phyloP scores from a whole-genome alignment of 2,888 invertebrate genomes.

The Torymus aiolomorphi region DNA sequence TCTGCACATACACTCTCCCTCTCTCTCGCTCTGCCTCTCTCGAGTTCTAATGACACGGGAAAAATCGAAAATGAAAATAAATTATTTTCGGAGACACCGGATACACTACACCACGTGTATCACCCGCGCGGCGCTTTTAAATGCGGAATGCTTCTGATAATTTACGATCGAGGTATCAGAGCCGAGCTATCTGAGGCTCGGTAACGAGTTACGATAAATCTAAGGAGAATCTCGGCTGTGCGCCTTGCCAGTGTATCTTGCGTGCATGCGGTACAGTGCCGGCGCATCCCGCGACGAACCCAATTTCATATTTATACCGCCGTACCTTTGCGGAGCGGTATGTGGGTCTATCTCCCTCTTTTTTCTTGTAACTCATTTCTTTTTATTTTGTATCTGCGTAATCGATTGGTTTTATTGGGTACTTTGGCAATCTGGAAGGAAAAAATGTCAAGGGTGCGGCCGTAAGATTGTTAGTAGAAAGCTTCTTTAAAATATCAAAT shows the following conservation, averaged over 20 bases:
- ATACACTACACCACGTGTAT: background rate
- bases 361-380: background rate
- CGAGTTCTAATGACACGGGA: no score
- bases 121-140: slow-evolving; percentile 33
- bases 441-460: no score
- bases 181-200: slow-evolving; percentile 58
- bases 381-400: slow-evolving; percentile 21
- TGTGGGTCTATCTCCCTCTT: background rate
- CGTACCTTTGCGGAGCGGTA: slow-evolving; percentile 1
- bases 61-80: slow-evolving; percentile 38
- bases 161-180: slow-evolving; percentile 56
- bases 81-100: slow-evolving; percentile 43
- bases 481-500: background rate
- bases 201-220: slow-evolving; percentile 65
- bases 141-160: slow-evolving; percentile 52
- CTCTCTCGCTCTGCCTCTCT: no score
- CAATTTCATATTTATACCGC: slow-evolving; percentile 46
- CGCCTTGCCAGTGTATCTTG: slow-evolving; percentile 10
- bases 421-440: background rate
- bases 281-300: background rate
- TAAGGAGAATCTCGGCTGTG: slow-evolving; percentile 59
- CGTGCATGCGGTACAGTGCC: background rate
- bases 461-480: no score
- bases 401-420: slow-evolving; percentile 22
- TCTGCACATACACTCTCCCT: no score